Evolutionary conservation across 2,113 vertebrate species (phyloP).

Genomic region (Dipodomys stephensi): DNA sequence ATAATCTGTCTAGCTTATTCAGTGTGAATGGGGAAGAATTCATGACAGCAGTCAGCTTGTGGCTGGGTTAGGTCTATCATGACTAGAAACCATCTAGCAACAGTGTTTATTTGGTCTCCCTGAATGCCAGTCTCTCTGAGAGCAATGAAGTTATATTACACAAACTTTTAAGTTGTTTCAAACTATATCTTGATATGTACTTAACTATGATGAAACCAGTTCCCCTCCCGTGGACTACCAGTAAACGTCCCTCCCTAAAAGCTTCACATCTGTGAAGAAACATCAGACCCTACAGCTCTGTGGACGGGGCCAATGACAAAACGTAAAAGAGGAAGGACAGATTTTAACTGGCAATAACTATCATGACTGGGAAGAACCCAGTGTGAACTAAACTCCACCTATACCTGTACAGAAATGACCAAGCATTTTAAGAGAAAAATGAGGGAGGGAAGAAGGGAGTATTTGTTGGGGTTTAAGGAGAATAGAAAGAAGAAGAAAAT

Average conservation of each 20-base stretch:
- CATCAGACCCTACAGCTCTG: background rate
- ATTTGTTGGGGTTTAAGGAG: background rate
- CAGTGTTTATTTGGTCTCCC: background rate
- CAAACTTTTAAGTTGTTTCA: background rate
- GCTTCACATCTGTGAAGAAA: too few relatives aligned
- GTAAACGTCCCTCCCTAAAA: constrained; percentile 8
- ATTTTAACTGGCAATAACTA: background rate
- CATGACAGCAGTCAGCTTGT: background rate
- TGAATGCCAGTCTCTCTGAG: background rate
- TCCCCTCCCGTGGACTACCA: background rate
- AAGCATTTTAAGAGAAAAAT: background rate
- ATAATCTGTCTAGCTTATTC: background rate
- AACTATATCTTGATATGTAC: background rate
- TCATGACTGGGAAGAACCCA: background rate
- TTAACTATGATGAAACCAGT: background rate
- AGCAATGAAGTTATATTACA: background rate
- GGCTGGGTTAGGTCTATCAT: background rate
- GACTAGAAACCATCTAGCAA: background rate
- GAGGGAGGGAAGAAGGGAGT: too few relatives aligned
- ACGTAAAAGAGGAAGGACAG: background rate
- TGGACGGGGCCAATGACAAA: background rate
- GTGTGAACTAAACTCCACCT: background rate
- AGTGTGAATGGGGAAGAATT: background rate
- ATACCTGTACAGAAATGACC: background rate
- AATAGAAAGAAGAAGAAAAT: background rate